Evolutionary conservation across 1,140 invertebrate species (phyloP).

Genomic region (Reticulitermes speratus): DNA sequence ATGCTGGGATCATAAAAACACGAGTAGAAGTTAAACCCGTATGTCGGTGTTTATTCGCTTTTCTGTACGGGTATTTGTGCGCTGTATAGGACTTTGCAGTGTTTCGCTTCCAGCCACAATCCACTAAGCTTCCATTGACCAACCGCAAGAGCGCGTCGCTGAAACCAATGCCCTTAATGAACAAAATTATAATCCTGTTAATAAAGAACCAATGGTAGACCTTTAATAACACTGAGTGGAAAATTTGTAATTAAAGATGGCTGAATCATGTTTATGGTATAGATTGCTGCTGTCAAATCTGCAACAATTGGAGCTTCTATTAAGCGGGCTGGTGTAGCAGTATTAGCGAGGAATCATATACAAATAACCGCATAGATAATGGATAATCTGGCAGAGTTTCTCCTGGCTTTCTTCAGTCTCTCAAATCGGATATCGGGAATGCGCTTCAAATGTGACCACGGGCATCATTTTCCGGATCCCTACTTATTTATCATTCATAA

Average conservation of each 20-base stretch:
- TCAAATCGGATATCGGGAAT: too few species aligned
- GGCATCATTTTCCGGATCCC: too few species aligned
- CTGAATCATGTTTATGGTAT: too few species aligned
- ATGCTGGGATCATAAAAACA: neutral
- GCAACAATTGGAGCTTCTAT: too few species aligned
- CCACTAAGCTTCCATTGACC: neutral
- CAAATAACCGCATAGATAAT: too few species aligned
- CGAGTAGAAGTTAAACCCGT: neutral
- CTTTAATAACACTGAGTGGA: neutral
- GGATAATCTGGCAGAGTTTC: too few species aligned
- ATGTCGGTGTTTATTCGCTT: neutral
- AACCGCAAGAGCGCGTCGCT: neutral
- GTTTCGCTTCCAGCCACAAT: neutral
- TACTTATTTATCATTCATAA: too few species aligned
- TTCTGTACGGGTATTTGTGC: neutral
- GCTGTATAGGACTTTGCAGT: neutral
- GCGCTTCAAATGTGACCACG: too few species aligned
- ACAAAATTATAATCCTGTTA: neutral
- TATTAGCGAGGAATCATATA: too few species aligned
- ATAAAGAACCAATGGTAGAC: constrained; percentile 8
- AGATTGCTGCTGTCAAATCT: too few species aligned
- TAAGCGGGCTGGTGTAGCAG: too few species aligned
- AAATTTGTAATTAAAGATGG: neutral
- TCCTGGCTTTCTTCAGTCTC: too few species aligned
- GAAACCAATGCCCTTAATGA: neutral